Evolutionary conservation across 2,797 vertebrate genomes (phyloP).

Genomic region (Microchirus variegatus): DNA sequence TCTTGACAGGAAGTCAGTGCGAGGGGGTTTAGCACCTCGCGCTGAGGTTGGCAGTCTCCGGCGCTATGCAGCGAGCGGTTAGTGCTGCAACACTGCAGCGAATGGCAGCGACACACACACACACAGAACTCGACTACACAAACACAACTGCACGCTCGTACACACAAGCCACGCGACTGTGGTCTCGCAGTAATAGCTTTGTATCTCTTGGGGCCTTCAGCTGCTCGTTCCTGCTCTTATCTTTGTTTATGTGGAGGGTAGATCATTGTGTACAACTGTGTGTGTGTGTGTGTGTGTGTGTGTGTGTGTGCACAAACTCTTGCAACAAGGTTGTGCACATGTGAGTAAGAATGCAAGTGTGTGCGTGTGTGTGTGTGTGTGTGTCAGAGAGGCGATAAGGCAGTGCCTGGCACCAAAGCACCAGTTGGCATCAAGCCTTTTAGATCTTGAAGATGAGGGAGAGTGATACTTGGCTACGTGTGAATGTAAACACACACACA

Average conservation of each 20-base stretch:
- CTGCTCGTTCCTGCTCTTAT: constrained; percentile 86
- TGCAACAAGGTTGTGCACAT: constrained; percentile 50
- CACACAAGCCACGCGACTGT: constrained; percentile 72
- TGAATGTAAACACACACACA: constrained; percentile 6
- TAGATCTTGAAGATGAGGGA: constrained; percentile 66
- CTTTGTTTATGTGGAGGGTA: constrained; percentile 91
- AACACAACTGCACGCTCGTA: constrained; percentile 29
- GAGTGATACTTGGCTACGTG: constrained; percentile 45
- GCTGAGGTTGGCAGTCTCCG: constrained; percentile 21
- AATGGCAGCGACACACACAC: constrained; percentile 34
- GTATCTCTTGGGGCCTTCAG: constrained; percentile 74
- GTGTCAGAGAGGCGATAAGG: constrained; percentile 83
- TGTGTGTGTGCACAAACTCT: constrained; percentile 47
- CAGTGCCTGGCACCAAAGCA: constrained; percentile 84
- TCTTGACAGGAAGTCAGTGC: constrained; percentile 49
- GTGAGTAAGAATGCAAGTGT: constrained; percentile 48
- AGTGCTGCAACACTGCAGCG: constrained; percentile 29
- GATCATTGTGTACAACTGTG: constrained; percentile 77
- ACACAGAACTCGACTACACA: constrained; percentile 27
- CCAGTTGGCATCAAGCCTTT: constrained; percentile 79
- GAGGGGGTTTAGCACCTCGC: constrained; percentile 56
- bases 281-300: constrained; percentile 46
- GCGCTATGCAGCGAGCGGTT: constrained; percentile 17
- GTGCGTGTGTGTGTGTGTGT: constrained; percentile 47
- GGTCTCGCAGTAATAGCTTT: constrained; percentile 82